Conservation (phyloP, 2,888 invertebrate genomes). For the Tenodera sinensis region DNA sequence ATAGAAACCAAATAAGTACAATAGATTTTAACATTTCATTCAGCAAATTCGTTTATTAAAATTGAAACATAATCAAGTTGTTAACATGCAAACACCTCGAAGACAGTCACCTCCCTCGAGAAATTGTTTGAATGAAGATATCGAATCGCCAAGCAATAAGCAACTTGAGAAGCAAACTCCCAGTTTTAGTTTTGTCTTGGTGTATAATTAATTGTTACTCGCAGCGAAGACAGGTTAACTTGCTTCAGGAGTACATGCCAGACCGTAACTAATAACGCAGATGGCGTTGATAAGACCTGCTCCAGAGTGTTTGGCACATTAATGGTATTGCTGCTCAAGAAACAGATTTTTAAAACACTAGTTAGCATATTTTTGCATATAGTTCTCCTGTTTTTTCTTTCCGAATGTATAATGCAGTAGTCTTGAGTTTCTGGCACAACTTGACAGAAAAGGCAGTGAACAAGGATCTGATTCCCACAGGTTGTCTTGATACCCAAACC, state of each 20-base stretch:
- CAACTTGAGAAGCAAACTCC: not conserved
- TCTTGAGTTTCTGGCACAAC: not conserved
- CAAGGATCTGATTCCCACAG: not conserved
- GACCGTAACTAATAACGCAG: not conserved
- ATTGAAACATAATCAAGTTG: no score
- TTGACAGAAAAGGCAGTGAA: not conserved
- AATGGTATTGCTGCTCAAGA: not conserved
- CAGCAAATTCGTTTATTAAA: no score
- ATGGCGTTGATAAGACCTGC: not conserved
- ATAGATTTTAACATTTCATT: no score
- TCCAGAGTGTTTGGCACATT: not conserved
- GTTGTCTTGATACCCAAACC: not conserved
- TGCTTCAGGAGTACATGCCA: not conserved
- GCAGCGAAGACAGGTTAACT: not conserved
- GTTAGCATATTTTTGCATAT: not conserved
- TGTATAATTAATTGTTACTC: not conserved
- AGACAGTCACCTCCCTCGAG: no score
- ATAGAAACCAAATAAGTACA: no score
- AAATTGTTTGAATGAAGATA: no score
- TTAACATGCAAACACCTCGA: no score
- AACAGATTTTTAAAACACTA: not conserved
- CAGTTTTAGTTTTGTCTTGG: not conserved
- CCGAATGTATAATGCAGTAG: not conserved
- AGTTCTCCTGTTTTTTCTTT: not conserved
- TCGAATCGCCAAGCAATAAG: no score